These are phyloP conservation scores for Phylloscopus trochilus DNA, from an alignment of 2,113 vertebrate genomes.

Conservation along the genomic window DNA sequence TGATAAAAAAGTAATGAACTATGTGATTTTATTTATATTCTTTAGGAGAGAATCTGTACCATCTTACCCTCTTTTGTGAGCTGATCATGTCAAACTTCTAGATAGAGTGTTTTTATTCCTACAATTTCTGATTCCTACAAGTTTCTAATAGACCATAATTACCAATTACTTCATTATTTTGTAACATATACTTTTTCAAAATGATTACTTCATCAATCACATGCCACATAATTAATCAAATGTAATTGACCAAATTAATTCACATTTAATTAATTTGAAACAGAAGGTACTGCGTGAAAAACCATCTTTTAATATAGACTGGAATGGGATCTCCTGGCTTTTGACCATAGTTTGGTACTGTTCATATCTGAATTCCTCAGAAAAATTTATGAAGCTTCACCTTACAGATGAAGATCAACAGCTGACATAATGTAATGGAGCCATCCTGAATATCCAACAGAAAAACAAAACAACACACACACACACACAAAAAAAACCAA, in stretches of 20 bases:
- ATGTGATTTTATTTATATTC: background rate
- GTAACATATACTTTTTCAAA: background rate
- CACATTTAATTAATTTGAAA: background rate
- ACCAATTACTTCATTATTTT: background rate
- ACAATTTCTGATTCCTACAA: background rate
- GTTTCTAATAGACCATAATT: background rate
- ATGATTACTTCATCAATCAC: background rate
- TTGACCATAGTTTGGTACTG: background rate
- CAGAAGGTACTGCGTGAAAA: background rate
- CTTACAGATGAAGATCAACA: background rate
- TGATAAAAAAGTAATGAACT: background rate
- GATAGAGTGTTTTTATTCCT: background rate
- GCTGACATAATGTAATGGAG: background rate
- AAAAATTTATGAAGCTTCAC: background rate
- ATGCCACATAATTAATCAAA: background rate
- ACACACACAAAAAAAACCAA: too few species aligned
- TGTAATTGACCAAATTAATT: background rate
- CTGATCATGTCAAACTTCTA: background rate
- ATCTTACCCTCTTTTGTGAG: background rate
- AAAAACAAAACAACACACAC: background rate
- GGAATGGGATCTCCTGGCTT: background rate
- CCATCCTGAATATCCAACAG: background rate
- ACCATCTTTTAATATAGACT: background rate
- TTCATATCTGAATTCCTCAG: background rate
- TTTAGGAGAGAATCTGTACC: background rate